Evolutionary conservation across 2,113 vertebrate species (phyloP), one percentile per base, ranked within the genome.

Genomic region (Symphodus melops): DNA sequence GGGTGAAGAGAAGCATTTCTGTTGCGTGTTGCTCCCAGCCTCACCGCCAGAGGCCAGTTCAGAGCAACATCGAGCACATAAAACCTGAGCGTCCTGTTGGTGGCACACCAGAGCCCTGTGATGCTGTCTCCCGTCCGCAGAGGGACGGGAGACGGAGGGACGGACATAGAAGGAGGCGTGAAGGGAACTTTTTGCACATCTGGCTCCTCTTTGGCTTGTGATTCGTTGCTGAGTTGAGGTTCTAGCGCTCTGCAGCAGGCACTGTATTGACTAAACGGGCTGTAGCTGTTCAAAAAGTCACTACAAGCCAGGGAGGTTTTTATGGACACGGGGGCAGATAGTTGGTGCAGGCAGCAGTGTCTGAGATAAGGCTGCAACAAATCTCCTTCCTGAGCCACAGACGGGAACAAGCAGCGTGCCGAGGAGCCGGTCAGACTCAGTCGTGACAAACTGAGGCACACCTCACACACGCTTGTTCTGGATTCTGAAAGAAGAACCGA

Each of bases 61-160:
- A 98, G 92, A 72, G 95, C 95, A 0, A 96, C 94, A 82, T 99
- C 98, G 90, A 99, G 86, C 46, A 98, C 86, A 73, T 98, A 99
- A 52, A 99, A 96, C 85, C 96, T 95, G 86, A 99, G 94, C 23
- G 97, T 99, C 92, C 96, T 96, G 92, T 99, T 99, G 87, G 97
- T 98, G 82, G 93, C 95, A 91, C 97, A 99, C 62, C 92, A 93
- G 53, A 99, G 95, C 79, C 98, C 98, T 0, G 93, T 93, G 92
- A 99, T 87, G 79, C 85, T 42, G 5, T 62, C 90, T 49, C 48
- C 81, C 53, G 39, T 85, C 54, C 54, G 58, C 68, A 59, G 79
- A 73, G 67, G 82, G 77, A 74, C 84, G 62, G 70, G 9, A 46
- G 89, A 68, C 25, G 37, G n/a, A 65, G n/a, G 80, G 85, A 41